A percentile compares a stretch with the other conserved stretches of the same genome.
These are phyloP conservation scores for Phrynosoma platyrhinos DNA, from an alignment of 2,113 vertebrate genomes.

Conservation along the genomic window DNA sequence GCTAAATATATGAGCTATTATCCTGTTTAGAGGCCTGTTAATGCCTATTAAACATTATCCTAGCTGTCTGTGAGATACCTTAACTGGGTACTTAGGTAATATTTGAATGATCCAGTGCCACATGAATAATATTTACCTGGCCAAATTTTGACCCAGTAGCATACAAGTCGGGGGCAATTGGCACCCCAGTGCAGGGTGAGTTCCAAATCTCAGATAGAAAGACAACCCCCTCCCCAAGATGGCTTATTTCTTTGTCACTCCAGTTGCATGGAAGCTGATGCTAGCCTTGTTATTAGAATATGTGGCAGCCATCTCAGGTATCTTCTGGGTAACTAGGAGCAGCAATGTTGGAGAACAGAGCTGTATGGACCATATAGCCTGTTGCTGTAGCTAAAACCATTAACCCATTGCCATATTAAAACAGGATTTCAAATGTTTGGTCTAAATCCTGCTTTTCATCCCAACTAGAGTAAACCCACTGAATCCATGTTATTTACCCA, in stretches of 20 bases:
- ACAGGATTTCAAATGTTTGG: too few relatives aligned
- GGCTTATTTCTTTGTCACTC: neutral
- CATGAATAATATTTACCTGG: neutral
- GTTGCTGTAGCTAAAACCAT: too few relatives aligned
- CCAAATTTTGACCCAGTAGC: neutral
- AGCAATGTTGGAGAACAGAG: too few relatives aligned
- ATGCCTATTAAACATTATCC: neutral
- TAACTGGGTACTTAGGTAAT: neutral
- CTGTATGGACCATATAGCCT: neutral
- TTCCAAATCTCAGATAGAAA: neutral
- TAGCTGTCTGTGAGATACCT: neutral
- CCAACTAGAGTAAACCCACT: too few relatives aligned
- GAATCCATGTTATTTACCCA: too few relatives aligned
- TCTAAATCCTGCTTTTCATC: too few relatives aligned
- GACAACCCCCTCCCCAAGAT: neutral
- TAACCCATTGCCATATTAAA: too few relatives aligned
- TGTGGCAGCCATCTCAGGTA: neutral
- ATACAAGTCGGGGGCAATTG: neutral
- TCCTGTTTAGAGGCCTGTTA: neutral
- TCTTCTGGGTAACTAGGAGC: neutral
- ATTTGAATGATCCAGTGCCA: neutral
- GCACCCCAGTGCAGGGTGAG: neutral
- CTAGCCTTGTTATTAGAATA: too few relatives aligned
- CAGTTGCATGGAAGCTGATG: neutral
- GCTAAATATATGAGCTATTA: neutral